Percentiles rank a stretch among this genome's conserved stretches.
phyloP scores from a whole-genome alignment of 2,888 invertebrate species.

The Lithophane ornitopus region DNA sequence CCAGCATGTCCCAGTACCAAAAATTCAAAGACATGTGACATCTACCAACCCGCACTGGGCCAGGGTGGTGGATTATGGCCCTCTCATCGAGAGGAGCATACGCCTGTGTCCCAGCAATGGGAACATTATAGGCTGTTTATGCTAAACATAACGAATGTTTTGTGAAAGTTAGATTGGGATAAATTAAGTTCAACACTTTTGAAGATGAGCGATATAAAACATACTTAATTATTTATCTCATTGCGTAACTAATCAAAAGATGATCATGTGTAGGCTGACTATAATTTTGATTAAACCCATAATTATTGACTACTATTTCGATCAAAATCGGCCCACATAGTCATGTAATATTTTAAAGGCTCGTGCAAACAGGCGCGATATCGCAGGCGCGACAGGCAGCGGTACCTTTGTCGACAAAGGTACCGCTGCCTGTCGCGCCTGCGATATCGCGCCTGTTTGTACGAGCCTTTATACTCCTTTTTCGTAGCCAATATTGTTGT shows the following conservation, averaged over 20 bases:
- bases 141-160: neutral
- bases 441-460: too few relatives aligned
- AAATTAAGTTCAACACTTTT: slow-evolving; percentile 19
- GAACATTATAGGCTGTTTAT: neutral
- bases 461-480: too few relatives aligned
- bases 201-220: slow-evolving; percentile 1
- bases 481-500: neutral
- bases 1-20: too few relatives aligned
- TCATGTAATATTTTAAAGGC: neutral
- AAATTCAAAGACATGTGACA: too few relatives aligned
- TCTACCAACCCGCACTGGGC: too few relatives aligned
- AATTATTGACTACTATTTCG: slow-evolving; percentile 24
- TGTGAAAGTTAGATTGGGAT: slow-evolving; percentile 35
- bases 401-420: too few relatives aligned
- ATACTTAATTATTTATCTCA: neutral
- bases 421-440: too few relatives aligned
- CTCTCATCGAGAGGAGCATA: too few relatives aligned
- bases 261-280: slow-evolving; percentile 30
- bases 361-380: too few relatives aligned
- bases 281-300: neutral
- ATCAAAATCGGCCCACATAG: slow-evolving; percentile 33
- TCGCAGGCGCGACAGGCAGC: too few relatives aligned
- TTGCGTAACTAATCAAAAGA: slow-evolving; percentile 30
- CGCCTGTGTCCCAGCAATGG: too few relatives aligned
- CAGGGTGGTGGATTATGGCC: too few relatives aligned